These are phyloP conservation scores for Mactra quadrangularis DNA, from an alignment of 1,140 invertebrate genomes.

Conservation along the genomic window DNA sequence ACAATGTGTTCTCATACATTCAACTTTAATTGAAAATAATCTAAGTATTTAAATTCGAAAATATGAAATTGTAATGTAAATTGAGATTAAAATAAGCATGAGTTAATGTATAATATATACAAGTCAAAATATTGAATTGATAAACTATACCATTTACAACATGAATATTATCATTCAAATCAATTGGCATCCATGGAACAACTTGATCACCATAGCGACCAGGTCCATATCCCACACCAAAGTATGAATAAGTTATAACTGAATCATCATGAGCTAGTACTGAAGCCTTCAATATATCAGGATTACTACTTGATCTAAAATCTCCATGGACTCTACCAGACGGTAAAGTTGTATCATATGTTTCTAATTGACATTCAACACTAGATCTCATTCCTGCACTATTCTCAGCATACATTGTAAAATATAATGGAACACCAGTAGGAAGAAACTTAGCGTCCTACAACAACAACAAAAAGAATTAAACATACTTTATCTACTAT, in stretches of 20 bases:
- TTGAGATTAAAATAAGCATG: too few relatives aligned
- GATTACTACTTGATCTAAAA: conserved; percentile 66
- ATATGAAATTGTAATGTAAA: too few relatives aligned
- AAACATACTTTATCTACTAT: too few relatives aligned
- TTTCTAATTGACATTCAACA: conserved; percentile 63
- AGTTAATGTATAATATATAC: too few relatives aligned
- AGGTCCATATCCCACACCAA: conserved; percentile 63
- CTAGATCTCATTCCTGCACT: conserved; percentile 48
- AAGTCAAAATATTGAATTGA: too few relatives aligned
- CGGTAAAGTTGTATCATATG: conserved; percentile 70
- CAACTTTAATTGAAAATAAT: too few relatives aligned
- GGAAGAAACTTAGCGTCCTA: conserved; percentile 3
- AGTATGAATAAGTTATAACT: conserved; percentile 19
- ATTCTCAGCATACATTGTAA: conserved; percentile 66
- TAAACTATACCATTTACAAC: too few relatives aligned
- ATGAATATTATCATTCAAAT: too few relatives aligned
- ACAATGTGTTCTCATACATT: neutral
- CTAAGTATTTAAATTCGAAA: neutral
- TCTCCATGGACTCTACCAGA: conserved; percentile 62
- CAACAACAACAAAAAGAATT: too few relatives aligned
- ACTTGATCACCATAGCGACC: conserved; percentile 60
- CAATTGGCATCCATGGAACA: conserved; percentile 36
- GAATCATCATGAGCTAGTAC: conserved; percentile 70
- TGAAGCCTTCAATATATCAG: conserved; percentile 50
- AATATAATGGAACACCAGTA: conserved; percentile 61